Base-by-base conservation (phyloP, 2,797 vertebrate species). In the Sebastes dallii region DNA sequence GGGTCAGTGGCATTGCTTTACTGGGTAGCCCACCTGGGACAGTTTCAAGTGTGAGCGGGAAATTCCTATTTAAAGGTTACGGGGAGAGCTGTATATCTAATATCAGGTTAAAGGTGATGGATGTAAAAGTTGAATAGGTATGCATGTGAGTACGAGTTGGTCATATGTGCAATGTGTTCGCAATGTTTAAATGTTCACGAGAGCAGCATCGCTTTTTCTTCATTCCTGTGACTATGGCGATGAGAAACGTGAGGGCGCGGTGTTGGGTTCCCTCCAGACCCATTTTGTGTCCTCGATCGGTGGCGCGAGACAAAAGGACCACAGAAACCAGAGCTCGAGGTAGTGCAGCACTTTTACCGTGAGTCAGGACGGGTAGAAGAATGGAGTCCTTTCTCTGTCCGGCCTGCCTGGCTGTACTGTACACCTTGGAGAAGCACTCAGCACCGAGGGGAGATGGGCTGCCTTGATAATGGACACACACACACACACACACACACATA, bases 221-320 rank as follows among this genome's bases (percentile, higher is more conserved):
- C 75, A 58, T 82, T 78, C 61, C 77, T 83, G 46, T 30, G 81
- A 83, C 90, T 81, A 75, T 32, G 81, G 81, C 22, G 74, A 82
- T 85, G 90, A 92, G 91, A 93, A 92, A 92, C 82, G 82, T 87
- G 83, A 93, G 86, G 93, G 88, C 5, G 68, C 81, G 82, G 94
- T 95, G 89, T 95, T 90, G 88, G 89, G 93, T 96, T 96, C 86
- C 90, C 89, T 89, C 89, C 91, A 94, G 89, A 85, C 93, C 94
- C 93, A 94, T 96, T 95, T 94, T 87, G 83, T 86, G 85, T 92
- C 86, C 93, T 92, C 90, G 84, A 91, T 93, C 80, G 66, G 90
- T 93, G 86, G 91, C 72, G 78, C 76, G 77, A 86, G 89, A 95
- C 94, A 96, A 96, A 95, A 94, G 92, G 67, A 72, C 72, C 89